Conservation (phyloP, 2,797 vertebrate genomes). For the Gallinago nigripennis region DNA sequence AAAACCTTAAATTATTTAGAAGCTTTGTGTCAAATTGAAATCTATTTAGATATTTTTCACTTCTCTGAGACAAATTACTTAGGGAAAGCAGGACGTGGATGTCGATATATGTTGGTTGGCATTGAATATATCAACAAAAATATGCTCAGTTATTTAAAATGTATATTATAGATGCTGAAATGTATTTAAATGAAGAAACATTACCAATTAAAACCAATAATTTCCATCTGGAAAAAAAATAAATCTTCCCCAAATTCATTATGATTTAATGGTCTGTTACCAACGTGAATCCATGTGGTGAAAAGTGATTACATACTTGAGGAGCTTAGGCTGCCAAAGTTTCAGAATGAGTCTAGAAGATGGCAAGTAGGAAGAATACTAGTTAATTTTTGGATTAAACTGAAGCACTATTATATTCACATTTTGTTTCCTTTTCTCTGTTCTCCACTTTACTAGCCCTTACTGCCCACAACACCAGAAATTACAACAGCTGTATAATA, state of each 20-base stretch:
- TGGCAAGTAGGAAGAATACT: not conserved
- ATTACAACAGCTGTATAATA: not conserved
- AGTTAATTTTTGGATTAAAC: not conserved
- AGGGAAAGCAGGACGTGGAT: not conserved
- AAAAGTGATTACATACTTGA: not conserved
- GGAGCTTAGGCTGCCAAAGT: not conserved
- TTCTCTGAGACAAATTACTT: not conserved
- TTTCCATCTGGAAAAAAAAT: not conserved
- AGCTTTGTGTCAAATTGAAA: not conserved
- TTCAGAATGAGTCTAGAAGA: not conserved
- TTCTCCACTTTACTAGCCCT: not conserved
- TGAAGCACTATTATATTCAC: not conserved
- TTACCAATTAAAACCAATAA: not conserved
- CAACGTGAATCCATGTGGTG: not conserved
- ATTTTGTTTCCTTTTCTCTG: not conserved
- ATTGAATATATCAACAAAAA: not conserved
- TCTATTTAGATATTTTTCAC: not conserved
- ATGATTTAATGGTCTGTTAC: not conserved
- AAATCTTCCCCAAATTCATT: not conserved
- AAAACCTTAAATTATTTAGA: fast-evolving
- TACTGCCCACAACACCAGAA: not conserved
- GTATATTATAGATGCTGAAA: not conserved
- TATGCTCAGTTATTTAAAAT: not conserved
- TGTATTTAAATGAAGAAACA: not conserved
- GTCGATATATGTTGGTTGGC: not conserved